Evolutionary conservation across 2,888 invertebrate genomes (phyloP).

Genomic region (Lochmaea capreae): DNA sequence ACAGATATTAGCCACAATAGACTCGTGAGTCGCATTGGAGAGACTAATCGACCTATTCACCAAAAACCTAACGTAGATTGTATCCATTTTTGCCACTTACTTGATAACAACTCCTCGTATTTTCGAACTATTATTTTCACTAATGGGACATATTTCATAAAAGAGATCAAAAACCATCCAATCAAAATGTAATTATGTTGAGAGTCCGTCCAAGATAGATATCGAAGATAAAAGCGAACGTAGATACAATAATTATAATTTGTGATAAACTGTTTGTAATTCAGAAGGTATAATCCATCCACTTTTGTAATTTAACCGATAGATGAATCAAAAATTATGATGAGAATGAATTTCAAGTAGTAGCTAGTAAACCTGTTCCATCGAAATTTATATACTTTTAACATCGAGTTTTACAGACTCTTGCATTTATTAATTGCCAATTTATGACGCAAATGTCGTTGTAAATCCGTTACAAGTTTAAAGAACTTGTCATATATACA

Average conservation of each 20-base stretch:
- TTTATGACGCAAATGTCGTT: conserved; percentile 52
- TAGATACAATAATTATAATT: background rate
- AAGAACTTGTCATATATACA: conserved; percentile 63
- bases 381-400: conserved; percentile 31
- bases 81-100: no score
- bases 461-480: conserved; percentile 63
- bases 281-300: background rate
- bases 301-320: background rate
- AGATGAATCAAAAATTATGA: conserved; percentile 11
- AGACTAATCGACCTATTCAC: no score
- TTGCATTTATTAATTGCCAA: conserved; percentile 57
- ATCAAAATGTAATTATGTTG: no score
- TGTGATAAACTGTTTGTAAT: background rate
- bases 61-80: no score
- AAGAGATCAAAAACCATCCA: no score
- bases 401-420: conserved; percentile 47
- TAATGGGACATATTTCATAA: no score
- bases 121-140: no score
- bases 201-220: no score
- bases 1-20: no score
- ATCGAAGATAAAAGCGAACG: background rate
- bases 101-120: no score
- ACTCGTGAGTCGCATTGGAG: no score
- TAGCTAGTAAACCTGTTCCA: conserved; percentile 32
- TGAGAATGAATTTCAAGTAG: conserved; percentile 14